These are phyloP conservation scores for Sinotaia quadrata DNA, from an alignment of 2,888 invertebrate genomes.

Conservation along the genomic window DNA sequence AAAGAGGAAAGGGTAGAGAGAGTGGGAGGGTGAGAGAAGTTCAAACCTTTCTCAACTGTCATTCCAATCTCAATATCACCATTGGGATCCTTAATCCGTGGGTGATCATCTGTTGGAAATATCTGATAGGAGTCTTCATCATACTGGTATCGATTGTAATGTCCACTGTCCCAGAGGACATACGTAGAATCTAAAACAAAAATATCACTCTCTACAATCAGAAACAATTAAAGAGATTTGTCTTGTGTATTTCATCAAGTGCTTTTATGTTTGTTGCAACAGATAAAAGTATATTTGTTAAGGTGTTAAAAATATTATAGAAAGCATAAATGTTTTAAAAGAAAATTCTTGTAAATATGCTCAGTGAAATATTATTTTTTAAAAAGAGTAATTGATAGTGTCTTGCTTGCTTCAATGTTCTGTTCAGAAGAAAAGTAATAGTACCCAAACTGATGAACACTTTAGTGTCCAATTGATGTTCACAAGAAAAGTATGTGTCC, in stretches of 20 bases:
- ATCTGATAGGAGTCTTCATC: too few species aligned
- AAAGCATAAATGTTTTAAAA: background rate
- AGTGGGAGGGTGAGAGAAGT: too few species aligned
- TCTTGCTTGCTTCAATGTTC: too few species aligned
- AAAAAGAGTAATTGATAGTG: background rate
- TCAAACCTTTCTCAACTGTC: slow-evolving; percentile 21
- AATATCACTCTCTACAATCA: background rate
- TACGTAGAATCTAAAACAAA: slow-evolving; percentile 2
- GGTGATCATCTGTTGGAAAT: slow-evolving; percentile 21
- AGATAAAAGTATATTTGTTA: too few species aligned
- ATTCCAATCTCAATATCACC: slow-evolving; percentile 22
- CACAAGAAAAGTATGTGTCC: too few species aligned
- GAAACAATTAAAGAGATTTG: background rate
- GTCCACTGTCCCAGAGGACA: slow-evolving; percentile 10
- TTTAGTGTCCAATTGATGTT: too few species aligned
- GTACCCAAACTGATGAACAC: too few species aligned
- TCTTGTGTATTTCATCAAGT: too few species aligned
- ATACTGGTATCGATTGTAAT: slow-evolving; percentile 12
- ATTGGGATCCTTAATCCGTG: slow-evolving; percentile 5
- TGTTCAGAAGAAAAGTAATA: too few species aligned
- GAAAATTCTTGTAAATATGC: background rate
- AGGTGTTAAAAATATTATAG: too few species aligned
- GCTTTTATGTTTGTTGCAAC: too few species aligned
- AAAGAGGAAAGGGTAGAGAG: too few species aligned
- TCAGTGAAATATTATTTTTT: background rate